phyloP scores from a whole-genome alignment of 37 sponge, comb jelly and placozoan genomes.

The Mnemiopsis leidyi region DNA sequence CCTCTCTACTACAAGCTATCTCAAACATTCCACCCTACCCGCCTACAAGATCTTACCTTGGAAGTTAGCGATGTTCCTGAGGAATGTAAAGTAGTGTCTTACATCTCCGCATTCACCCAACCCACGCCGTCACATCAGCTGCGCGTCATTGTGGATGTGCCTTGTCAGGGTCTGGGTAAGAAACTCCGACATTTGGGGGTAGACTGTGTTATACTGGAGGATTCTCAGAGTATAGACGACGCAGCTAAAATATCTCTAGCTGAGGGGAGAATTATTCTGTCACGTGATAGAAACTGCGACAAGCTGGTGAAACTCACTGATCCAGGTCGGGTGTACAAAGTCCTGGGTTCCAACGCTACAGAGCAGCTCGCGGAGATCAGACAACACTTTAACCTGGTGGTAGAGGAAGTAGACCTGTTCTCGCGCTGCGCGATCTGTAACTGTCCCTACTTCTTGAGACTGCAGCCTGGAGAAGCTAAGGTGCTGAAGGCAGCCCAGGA shows the following conservation, averaged over 20 bases:
- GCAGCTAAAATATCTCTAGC: slow-evolving; percentile 22
- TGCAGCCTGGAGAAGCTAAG: neutral
- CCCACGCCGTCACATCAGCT: neutral
- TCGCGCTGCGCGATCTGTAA: slow-evolving; percentile 56
- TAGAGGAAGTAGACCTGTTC: slow-evolving; percentile 28
- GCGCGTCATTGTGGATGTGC: slow-evolving; percentile 34
- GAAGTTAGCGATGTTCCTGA: neutral
- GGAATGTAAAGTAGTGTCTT: neutral
- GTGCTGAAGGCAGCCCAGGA: neutral
- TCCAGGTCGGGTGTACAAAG: slow-evolving; percentile 26
- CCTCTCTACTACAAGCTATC: neutral
- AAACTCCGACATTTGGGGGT: slow-evolving; percentile 45
- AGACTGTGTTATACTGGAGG: slow-evolving; percentile 56
- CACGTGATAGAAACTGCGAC: slow-evolving; percentile 32
- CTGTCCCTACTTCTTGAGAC: neutral
- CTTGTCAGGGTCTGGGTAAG: slow-evolving; percentile 43
- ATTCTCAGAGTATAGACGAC: slow-evolving; percentile 23
- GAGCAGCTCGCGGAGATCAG: slow-evolving; percentile 28
- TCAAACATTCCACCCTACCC: neutral
- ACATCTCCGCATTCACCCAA: slow-evolving; percentile 10
- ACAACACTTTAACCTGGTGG: slow-evolving; percentile 47
- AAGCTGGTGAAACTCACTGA: slow-evolving; percentile 22
- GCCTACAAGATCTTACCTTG: neutral
- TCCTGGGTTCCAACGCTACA: neutral
- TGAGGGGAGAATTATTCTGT: slow-evolving; percentile 24